Conservation (phyloP, 2,888 invertebrate genomes). For the Punctoribates punctum region DNA sequence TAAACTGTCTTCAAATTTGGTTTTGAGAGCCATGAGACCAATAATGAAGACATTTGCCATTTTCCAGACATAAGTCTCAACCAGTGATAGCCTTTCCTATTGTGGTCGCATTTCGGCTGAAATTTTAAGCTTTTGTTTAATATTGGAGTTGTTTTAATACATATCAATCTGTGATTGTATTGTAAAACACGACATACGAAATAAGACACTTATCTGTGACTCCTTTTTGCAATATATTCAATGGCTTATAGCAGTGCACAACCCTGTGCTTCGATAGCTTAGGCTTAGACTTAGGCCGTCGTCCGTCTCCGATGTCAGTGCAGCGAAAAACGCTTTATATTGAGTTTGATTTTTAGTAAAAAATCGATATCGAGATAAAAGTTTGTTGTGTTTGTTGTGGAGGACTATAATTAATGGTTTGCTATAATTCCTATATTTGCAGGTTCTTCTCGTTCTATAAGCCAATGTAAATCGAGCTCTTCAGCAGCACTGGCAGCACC, state of each 20-base stretch:
- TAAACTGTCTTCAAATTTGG: background rate
- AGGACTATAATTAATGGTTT: slow-evolving; percentile 13
- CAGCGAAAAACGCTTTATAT: background rate
- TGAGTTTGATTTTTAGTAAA: background rate
- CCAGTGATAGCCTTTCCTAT: no score
- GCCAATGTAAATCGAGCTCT: slow-evolving; percentile 17
- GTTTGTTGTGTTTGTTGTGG: background rate
- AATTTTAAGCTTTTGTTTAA: no score
- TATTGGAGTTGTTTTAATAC: background rate
- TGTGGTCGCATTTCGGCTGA: no score
- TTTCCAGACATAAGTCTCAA: no score
- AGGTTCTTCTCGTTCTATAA: slow-evolving; percentile 23
- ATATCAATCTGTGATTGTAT: background rate
- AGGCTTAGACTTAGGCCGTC: background rate
- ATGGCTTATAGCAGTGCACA: no score
- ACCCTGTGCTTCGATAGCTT: background rate
- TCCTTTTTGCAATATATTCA: no score
- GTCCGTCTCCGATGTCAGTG: slow-evolving; percentile 11
- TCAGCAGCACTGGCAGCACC: slow-evolving; percentile 30
- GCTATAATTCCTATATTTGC: background rate
- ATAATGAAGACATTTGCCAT: no score
- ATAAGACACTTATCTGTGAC: background rate
- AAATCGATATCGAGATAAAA: background rate
- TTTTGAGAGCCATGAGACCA: background rate
- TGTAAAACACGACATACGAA: slow-evolving; percentile 1